Conservation (phyloP, 2,888 invertebrate species). For the Antheraea assamensis region DNA sequence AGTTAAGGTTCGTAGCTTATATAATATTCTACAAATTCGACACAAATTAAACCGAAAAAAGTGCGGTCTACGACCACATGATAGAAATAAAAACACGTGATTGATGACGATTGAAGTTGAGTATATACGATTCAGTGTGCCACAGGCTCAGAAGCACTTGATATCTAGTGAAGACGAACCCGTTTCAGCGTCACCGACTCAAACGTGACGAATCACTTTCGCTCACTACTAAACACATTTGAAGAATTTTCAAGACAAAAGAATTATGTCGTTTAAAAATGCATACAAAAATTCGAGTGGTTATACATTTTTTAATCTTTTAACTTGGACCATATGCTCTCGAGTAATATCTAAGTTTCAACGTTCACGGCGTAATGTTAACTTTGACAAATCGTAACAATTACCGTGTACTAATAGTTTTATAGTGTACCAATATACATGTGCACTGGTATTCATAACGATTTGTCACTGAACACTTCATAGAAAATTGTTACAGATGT, state of each 20-base stretch:
- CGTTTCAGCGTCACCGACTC: too few species aligned
- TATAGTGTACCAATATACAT: constrained; percentile 32
- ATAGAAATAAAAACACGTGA: too few species aligned
- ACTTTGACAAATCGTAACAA: constrained; percentile 66
- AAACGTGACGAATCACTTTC: too few species aligned
- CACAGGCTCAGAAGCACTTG: too few species aligned
- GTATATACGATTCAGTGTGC: too few species aligned
- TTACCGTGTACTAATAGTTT: constrained; percentile 51
- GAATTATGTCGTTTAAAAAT: neutral
- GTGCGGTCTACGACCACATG: too few species aligned
- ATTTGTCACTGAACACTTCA: constrained; percentile 7
- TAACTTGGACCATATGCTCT: constrained; percentile 33
- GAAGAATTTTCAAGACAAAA: neutral
- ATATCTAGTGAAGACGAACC: too few species aligned
- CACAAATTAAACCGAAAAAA: too few species aligned
- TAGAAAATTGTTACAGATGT: constrained; percentile 9
- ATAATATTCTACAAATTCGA: too few species aligned
- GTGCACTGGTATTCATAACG: neutral
- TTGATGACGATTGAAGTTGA: too few species aligned
- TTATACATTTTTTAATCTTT: neutral
- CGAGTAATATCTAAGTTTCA: constrained; percentile 48
- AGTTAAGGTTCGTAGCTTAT: too few species aligned
- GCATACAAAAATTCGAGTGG: neutral
- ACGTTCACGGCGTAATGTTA: constrained; percentile 56
- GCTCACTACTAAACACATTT: too few species aligned